These are phyloP conservation scores for Sylvilagus floridanus DNA, from an alignment of 2,797 vertebrate species.

Conservation along the genomic window DNA sequence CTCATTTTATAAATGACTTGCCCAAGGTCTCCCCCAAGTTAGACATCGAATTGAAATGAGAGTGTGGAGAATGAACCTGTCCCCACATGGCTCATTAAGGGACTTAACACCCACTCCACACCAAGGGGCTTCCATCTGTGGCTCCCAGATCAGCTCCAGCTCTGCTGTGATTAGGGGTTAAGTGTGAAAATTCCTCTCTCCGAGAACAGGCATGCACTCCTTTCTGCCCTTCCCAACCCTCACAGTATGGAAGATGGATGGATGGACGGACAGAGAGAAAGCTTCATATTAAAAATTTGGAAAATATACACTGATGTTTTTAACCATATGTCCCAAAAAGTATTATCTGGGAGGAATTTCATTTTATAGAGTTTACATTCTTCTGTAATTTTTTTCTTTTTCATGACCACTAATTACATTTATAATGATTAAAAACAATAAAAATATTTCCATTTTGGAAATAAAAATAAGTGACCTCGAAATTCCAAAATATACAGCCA, in stretches of 20 bases:
- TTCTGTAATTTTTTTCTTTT: conserved; percentile 31
- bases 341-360: not conserved
- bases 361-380: not conserved
- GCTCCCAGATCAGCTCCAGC: not conserved
- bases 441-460: conserved; percentile 38
- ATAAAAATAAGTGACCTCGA: not conserved
- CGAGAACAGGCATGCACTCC: not conserved
- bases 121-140: not conserved
- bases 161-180: too few species aligned
- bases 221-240: not conserved
- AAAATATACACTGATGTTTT: not conserved
- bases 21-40: not conserved
- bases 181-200: not conserved
- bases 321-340: not conserved
- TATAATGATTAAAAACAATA: conserved; percentile 45
- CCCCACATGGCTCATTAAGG: not conserved
- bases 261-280: accelerated
- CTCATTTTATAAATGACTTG: conserved; percentile 14
- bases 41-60: not conserved
- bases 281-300: not conserved
- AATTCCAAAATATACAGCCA: not conserved
- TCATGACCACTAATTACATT: conserved; percentile 13
- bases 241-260: not conserved
- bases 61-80: not conserved
- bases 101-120: too few species aligned